Percentiles rank a stretch among this genome's conserved stretches.
Evolutionary conservation across 2,888 invertebrate genomes (phyloP).

Genomic region (Tetranychus truncatus): DNA sequence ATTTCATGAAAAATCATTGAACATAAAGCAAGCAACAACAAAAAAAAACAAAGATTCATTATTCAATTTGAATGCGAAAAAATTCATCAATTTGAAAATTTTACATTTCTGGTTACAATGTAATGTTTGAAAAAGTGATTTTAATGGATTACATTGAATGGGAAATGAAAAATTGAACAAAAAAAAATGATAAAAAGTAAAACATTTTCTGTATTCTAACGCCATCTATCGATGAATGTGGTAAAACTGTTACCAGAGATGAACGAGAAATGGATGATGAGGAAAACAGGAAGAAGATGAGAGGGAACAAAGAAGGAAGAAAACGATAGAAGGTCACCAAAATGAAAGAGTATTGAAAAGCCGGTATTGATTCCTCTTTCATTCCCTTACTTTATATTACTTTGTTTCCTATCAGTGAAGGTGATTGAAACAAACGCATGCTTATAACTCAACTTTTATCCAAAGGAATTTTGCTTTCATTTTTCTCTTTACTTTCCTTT

Average conservation of each 20-base stretch:
- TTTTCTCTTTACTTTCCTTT: too few species aligned
- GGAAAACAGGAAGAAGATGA: neutral
- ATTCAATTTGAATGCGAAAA: too few species aligned
- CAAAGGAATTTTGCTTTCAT: neutral
- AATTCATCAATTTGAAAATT: too few species aligned
- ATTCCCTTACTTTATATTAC: neutral
- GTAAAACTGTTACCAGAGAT: neutral
- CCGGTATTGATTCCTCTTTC: neutral
- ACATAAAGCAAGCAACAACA: neutral
- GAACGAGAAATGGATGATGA: neutral
- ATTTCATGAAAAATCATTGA: neutral
- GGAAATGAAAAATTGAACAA: too few species aligned
- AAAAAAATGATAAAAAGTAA: too few species aligned
- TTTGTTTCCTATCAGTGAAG: neutral
- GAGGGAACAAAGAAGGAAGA: neutral
- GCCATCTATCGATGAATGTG: too few species aligned
- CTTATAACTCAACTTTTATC: neutral
- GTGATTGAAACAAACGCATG: neutral
- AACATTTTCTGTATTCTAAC: too few species aligned
- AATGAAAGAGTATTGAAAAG: neutral
- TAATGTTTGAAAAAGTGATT: too few species aligned
- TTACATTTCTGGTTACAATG: too few species aligned
- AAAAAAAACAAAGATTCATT: too few species aligned
- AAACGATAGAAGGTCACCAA: neutral
- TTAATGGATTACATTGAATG: too few species aligned